Evolutionary conservation across 2,888 invertebrate genomes (phyloP).

Genomic region (Apamea monoglypha): DNA sequence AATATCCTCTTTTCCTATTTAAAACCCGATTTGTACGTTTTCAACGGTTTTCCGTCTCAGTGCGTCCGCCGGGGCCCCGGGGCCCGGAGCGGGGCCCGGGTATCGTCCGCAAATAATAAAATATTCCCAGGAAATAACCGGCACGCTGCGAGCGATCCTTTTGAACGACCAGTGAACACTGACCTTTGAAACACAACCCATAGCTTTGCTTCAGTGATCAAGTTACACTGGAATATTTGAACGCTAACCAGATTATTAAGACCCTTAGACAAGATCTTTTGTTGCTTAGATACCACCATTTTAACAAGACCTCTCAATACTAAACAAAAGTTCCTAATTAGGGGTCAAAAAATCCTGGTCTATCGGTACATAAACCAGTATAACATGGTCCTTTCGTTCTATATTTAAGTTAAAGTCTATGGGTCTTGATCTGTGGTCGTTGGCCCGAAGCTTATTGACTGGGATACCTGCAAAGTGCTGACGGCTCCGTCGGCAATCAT

Average conservation of each 20-base stretch:
- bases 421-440: conserved; percentile 24
- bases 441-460: conserved; percentile 50
- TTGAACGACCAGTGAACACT: conserved; percentile 20
- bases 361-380: neutral
- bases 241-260: conserved; percentile 50
- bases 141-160: conserved; percentile 50
- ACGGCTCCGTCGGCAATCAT: conserved; percentile 57
- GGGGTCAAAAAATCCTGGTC: neutral
- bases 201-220: neutral
- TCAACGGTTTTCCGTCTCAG: conserved; percentile 56
- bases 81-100: neutral
- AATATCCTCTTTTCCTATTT: conserved; percentile 51
- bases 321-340: neutral
- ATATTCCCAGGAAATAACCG: conserved; percentile 60
- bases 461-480: conserved; percentile 58
- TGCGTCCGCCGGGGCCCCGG: conserved; percentile 30
- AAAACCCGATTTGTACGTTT: conserved; percentile 50
- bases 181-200: conserved; percentile 1
- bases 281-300: conserved; percentile 26
- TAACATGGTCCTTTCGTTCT: neutral
- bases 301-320: conserved; percentile 17
- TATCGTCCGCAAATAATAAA: conserved; percentile 64
- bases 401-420: neutral
- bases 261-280: conserved; percentile 48
- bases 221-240: conserved; percentile 5